A percentile compares a stretch with the other conserved stretches of the same genome.
Evolutionary conservation across 2,113 vertebrate genomes (phyloP).

Genomic region (Dromaius novaehollandiae): DNA sequence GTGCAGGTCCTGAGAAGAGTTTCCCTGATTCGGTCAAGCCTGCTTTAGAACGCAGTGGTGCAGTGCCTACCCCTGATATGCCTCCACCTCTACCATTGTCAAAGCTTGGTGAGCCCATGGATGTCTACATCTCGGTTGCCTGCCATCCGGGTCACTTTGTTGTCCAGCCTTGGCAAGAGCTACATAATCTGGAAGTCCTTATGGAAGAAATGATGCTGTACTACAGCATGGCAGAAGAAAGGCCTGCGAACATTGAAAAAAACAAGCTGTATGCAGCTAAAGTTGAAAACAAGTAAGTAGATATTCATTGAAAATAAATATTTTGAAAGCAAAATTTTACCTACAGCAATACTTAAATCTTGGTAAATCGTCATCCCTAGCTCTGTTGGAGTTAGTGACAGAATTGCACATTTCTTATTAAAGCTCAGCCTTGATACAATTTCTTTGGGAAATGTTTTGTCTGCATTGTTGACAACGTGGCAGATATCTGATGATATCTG

Average conservation of each 20-base stretch:
- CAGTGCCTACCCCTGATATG: slow-evolving; percentile 26
- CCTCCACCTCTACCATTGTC: slow-evolving; percentile 83
- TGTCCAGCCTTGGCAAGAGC: slow-evolving; percentile 90
- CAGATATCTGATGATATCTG: background rate
- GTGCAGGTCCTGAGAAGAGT: slow-evolving; percentile 44
- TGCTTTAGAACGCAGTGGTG: slow-evolving; percentile 19
- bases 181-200: slow-evolving; percentile 88
- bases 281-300: slow-evolving; percentile 89
- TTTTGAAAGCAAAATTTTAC: background rate
- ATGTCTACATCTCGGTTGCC: slow-evolving; percentile 89
- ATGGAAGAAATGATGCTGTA: slow-evolving; percentile 96
- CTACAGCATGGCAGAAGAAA: slow-evolving; percentile 84
- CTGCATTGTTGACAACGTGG: background rate
- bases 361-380: background rate
- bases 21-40: background rate
- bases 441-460: background rate
- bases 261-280: slow-evolving; percentile 90
- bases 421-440: background rate
- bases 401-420: background rate
- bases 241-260: slow-evolving; percentile 72
- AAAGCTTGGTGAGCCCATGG: slow-evolving; percentile 85
- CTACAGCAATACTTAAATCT: no score
- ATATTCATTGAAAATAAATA: background rate
- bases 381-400: background rate
- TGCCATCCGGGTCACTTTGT: slow-evolving; percentile 95